Evolutionary conservation across 2,888 invertebrate genomes (phyloP).

Genomic region (Pristionchus maxplancki): DNA sequence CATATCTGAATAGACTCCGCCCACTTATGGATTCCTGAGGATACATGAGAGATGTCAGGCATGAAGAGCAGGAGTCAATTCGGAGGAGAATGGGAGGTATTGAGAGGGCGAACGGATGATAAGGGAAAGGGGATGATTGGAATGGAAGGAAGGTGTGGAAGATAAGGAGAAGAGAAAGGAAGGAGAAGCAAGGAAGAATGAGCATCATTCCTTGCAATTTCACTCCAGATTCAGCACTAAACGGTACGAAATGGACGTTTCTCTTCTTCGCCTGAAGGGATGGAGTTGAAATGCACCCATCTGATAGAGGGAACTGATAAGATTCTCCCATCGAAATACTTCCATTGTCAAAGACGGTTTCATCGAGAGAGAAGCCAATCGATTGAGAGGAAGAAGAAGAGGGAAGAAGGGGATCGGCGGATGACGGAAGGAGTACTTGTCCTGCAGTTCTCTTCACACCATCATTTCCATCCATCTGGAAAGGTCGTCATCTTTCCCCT

Average conservation of each 20-base stretch:
- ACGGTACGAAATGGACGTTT: background rate
- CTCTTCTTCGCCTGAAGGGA: constrained; percentile 1
- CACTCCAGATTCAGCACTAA: background rate
- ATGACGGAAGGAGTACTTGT: background rate
- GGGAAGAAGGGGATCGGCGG: background rate
- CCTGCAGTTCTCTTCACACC: background rate
- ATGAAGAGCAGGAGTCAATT: background rate
- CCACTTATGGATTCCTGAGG: background rate
- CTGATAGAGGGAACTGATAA: constrained; percentile 6
- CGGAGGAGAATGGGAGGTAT: background rate
- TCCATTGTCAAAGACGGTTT: constrained; percentile 26
- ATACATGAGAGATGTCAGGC: background rate
- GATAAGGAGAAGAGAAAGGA: background rate
- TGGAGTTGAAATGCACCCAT: constrained; percentile 16
- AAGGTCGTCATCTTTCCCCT: background rate
- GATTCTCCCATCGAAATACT: background rate
- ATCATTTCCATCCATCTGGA: background rate
- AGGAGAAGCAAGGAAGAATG: background rate
- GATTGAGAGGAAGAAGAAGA: background rate
- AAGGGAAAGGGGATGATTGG: background rate
- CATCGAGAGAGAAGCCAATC: background rate
- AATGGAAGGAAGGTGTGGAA: background rate
- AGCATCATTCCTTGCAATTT: background rate
- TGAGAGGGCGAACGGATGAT: background rate
- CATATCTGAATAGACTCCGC: background rate